Evolutionary conservation across 2,113 vertebrate species (phyloP).

Genomic region (Ariopsis seemanni): DNA sequence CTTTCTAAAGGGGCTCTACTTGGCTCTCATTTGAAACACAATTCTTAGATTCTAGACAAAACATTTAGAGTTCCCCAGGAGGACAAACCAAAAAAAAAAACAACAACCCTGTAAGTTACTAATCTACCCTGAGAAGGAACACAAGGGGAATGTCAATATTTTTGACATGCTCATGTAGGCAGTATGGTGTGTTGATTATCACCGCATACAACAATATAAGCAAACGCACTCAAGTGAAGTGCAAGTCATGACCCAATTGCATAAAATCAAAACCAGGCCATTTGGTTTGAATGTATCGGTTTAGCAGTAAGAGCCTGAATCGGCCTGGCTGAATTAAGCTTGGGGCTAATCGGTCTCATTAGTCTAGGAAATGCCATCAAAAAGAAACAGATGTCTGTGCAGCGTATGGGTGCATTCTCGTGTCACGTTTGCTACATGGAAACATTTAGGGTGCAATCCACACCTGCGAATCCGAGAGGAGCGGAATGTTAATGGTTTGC

Average conservation of each 20-base stretch:
- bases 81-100: not conserved
- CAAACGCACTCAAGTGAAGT: not conserved
- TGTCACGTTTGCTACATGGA: conserved; percentile 27
- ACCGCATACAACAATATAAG: not conserved
- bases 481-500: conserved; percentile 35
- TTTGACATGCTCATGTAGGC: not conserved
- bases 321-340: conserved; percentile 8
- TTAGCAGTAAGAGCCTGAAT: not conserved
- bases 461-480: conserved; percentile 23
- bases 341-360: conserved; percentile 32
- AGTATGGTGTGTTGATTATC: not conserved
- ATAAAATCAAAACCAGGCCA: conserved; percentile 19
- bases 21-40: not conserved
- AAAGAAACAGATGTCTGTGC: conserved; percentile 37
- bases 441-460: conserved; percentile 23
- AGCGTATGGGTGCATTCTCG: not conserved
- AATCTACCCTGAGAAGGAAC: not conserved
- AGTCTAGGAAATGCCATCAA: conserved; percentile 31
- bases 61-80: not conserved
- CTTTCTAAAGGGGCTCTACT: not conserved
- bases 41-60: not conserved
- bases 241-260: not conserved
- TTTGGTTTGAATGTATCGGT: not conserved
- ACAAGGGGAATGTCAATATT: not conserved
- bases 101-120: not conserved